Evolutionary conservation across 92 coral and sea anemone species (phyloP), one percentile per base, ranked within the genome.

Genomic region (Bergia sp.): DNA sequence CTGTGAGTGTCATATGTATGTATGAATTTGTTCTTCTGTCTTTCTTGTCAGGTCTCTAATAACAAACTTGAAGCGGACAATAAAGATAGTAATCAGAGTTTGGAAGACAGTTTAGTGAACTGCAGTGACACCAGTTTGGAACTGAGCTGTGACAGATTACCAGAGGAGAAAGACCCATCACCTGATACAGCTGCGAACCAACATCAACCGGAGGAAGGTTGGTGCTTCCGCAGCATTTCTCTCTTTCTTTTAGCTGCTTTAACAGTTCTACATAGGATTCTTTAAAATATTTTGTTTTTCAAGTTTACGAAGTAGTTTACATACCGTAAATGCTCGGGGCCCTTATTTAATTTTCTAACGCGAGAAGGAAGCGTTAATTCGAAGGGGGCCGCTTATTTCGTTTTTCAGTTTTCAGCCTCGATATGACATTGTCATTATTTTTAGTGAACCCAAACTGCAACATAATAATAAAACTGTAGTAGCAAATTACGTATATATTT

Each of bases 121-220:
- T 71, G 79, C 5, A 84, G 87, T 29, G 79, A 84, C 40, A 61
- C 87, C 43, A 84, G 87, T 50, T 69, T 84, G 57, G 87, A 84
- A 50, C 79, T 84, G 43, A 84, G 87, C 79, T 84, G 87, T 84
- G 87, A 71, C 20, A 79, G 79, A 16, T 47, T 84, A 6, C 3
- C 36, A 5, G 87, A 84, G 79, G 87, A 84, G 87, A 84, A 72
- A 36, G 87, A 84, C 10, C 64, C 69, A 16, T 67, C 67, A 9
- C 5, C 29, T 0, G 53, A 74, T 72, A 71, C 42, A 7, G 65
- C 42, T 41, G 61, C 21, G 29, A 65, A 83, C 20, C 86, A 82
- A 20, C 38, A 7, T 1, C 76, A 65, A 16, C 86, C 5, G 10
- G 86, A 65, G 40, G 74, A 43, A 39, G 53, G 76, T 82, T 76